Percentiles rank a stretch among this genome's conserved stretches.
Evolutionary conservation across 2,888 invertebrate species (phyloP).

Genomic region (Xestia xanthographa): DNA sequence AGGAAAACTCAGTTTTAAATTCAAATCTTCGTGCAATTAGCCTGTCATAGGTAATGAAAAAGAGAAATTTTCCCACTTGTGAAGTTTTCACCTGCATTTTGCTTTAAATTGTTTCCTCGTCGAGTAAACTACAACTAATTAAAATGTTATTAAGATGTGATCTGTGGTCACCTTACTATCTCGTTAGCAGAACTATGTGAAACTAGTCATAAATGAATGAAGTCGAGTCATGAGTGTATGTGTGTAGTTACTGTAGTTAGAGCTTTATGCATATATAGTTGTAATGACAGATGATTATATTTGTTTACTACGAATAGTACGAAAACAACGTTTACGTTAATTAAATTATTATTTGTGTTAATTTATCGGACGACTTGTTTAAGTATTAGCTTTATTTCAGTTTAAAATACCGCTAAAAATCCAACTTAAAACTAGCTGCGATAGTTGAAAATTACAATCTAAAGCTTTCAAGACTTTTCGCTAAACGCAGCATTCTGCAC

Average conservation of each 20-base stretch:
- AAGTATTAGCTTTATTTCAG: not conserved
- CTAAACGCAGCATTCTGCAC: not conserved
- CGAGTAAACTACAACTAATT: constrained; percentile 32
- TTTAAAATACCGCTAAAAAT: not conserved
- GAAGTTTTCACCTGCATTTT: constrained; percentile 32
- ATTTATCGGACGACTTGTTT: not conserved
- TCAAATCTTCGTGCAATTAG: constrained; percentile 21
- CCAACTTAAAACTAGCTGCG: not conserved
- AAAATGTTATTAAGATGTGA: constrained; percentile 49
- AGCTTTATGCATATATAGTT: not conserved
- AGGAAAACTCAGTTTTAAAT: constrained; percentile 16
- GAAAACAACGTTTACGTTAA: not conserved
- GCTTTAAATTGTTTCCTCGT: constrained; percentile 31
- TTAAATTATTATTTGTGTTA: too few relatives aligned
- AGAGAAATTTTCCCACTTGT: constrained; percentile 40
- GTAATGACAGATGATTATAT: not conserved
- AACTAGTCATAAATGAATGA: constrained; percentile 35
- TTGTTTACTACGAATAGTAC: not conserved
- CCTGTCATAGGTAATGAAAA: constrained; percentile 11
- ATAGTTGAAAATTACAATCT: not conserved
- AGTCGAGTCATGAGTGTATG: too few relatives aligned
- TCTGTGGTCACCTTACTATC: constrained; percentile 38
- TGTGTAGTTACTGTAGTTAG: not conserved
- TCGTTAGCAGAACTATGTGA: constrained; percentile 34
- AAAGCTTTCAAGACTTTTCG: not conserved